phyloP scores from a whole-genome alignment of 2,113 vertebrate species.

The Barbus barbus region DNA sequence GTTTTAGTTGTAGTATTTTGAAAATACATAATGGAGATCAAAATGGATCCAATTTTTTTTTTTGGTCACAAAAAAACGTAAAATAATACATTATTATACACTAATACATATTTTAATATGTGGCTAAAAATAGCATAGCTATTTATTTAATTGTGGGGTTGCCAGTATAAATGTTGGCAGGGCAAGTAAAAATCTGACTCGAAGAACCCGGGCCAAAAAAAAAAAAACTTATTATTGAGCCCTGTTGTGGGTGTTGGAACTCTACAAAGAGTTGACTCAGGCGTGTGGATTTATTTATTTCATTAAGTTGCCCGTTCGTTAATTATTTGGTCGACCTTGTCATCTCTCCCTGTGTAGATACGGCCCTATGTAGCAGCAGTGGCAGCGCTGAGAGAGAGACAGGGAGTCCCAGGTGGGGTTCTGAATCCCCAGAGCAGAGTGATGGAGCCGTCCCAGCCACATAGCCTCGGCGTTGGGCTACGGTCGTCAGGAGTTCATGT shows the following conservation, averaged over 20 bases:
- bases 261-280: slow-evolving; percentile 51
- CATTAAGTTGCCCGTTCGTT: slow-evolving; percentile 32
- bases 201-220: not conserved
- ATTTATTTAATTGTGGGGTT: not conserved
- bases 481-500: slow-evolving; percentile 59
- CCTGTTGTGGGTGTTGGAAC: slow-evolving; percentile 15
- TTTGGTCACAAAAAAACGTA: too few relatives aligned
- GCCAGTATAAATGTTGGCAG: slow-evolving; percentile 15
- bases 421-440: slow-evolving; percentile 50
- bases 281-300: slow-evolving; percentile 67
- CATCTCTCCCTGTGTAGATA: slow-evolving; percentile 47
- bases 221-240: not conserved
- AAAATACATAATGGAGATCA: too few relatives aligned
- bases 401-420: slow-evolving; percentile 29
- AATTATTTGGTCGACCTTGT: slow-evolving; percentile 44
- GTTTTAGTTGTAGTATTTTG: too few relatives aligned
- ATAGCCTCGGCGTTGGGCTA: slow-evolving; percentile 62
- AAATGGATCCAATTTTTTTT: too few relatives aligned
- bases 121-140: slow-evolving; percentile 2
- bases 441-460: slow-evolving; percentile 52
- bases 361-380: slow-evolving; percentile 37
- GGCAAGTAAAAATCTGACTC: not conserved
- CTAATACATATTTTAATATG: not conserved
- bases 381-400: slow-evolving; percentile 30
- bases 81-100: too few relatives aligned